These are phyloP conservation scores for Percopsis transmontana DNA, from an alignment of 2,113 vertebrate genomes.

Conservation along the genomic window DNA sequence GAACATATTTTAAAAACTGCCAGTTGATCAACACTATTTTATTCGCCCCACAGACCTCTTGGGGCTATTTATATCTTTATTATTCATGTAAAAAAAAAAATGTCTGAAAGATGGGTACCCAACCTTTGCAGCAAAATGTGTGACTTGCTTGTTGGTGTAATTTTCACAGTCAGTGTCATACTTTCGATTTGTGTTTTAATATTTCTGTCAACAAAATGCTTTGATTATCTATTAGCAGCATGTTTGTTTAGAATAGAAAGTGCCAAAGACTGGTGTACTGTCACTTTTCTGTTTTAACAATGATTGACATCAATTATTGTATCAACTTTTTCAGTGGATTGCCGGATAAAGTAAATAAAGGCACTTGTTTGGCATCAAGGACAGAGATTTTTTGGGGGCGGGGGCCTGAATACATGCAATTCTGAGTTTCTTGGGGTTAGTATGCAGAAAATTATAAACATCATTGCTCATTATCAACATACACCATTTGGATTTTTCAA, in stretches of 20 bases:
- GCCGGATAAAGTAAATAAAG: slow-evolving; percentile 50
- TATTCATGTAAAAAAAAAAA: slow-evolving; percentile 31
- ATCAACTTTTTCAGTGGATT: slow-evolving; percentile 33
- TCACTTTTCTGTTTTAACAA: slow-evolving; percentile 35
- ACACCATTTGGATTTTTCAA: too few species aligned
- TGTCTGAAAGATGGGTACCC: slow-evolving; percentile 27
- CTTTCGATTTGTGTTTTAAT: slow-evolving; percentile 41
- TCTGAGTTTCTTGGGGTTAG: neutral
- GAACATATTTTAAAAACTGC: slow-evolving; percentile 34
- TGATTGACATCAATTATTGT: slow-evolving; percentile 40
- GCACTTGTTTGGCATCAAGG: slow-evolving; percentile 40
- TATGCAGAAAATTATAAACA: too few species aligned
- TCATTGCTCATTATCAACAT: too few species aligned
- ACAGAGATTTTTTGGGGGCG: slow-evolving; percentile 8
- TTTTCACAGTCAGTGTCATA: slow-evolving; percentile 42
- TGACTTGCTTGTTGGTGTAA: slow-evolving; percentile 47
- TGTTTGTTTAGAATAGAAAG: slow-evolving; percentile 67
- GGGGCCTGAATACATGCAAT: too few species aligned
- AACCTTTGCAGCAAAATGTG: slow-evolving; percentile 39
- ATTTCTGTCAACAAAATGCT: slow-evolving; percentile 39
- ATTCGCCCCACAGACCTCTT: neutral
- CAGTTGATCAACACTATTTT: slow-evolving; percentile 18
- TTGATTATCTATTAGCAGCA: slow-evolving; percentile 50
- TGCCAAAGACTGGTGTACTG: slow-evolving; percentile 60
- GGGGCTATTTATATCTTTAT: slow-evolving; percentile 48